Base-by-base conservation (phyloP, 2,113 vertebrate genomes). In the Leucoraja erinaceus region DNA sequence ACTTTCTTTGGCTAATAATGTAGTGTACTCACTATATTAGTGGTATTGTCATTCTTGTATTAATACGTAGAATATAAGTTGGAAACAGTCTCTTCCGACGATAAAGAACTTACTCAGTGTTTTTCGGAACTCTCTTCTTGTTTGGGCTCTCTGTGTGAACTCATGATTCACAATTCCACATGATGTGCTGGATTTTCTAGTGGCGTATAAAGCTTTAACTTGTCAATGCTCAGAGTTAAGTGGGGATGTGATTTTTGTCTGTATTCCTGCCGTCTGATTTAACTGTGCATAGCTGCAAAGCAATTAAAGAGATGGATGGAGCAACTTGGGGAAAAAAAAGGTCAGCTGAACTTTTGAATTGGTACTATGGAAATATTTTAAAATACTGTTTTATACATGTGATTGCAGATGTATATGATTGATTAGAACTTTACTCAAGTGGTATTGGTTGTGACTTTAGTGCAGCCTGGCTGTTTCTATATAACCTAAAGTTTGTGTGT, bases 11-110 rank as follows among this genome's bases (percentile, higher is more conserved):
- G 95, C 95, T 96, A 96, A 94, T 97, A 95, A 96, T 97, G 95
- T 96, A 95, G 96, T 97, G 96, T 94, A 95, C 94, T 96, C 96
- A 96, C 96, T 96, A 96, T 96, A 95, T 95, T 96, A 95, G 95
- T 93, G 93, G 93, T 94, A 93, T 96, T 91, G 90, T 91, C 90
- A 74, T 91, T 91, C 90, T 54, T 91, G 90, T 91, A 25, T 91
- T 74, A 72, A 72, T 72, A 33, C 47, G 88, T 90, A 90, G 88
- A 68, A 47, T 90, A 63, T n/a, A 38, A 38, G 31, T 47, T 91
- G 90, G 90, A 91, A 91, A 91, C 68, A 72, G 18, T 38, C 33
- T 74, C 20, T 72, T 54, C 33, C 90, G 54, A 70, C 90, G 72
- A 11, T 68, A 91, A 91, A 28, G 66, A 66, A 70, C 38, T 9